Evolutionary conservation across 2,113 vertebrate species (phyloP).

Genomic region (Neotoma lepida): DNA sequence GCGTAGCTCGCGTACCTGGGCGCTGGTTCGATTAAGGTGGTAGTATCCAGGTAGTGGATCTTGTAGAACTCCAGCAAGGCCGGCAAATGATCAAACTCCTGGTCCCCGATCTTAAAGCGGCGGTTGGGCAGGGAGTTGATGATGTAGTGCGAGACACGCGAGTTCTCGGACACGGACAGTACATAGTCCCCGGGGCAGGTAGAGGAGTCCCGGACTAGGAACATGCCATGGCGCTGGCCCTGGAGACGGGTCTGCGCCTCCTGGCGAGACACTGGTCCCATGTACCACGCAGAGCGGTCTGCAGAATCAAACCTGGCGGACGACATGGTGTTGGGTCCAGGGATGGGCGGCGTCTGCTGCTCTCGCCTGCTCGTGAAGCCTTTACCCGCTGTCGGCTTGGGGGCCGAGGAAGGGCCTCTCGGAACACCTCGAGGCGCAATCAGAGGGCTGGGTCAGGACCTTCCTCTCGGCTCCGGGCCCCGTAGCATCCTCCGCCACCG

Average conservation of each 20-base stretch:
- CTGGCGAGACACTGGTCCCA: conserved; percentile 94
- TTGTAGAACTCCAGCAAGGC: conserved; percentile 99
- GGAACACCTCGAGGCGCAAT: conserved; percentile 25
- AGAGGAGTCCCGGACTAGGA: conserved; percentile 97
- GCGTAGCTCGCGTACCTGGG: conserved; percentile 89
- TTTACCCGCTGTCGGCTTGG: conserved; percentile 14
- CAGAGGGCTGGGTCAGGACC: conserved; percentile 42
- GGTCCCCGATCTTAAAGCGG: conserved; percentile 98
- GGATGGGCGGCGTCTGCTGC: conserved; percentile 46
- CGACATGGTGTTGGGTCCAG: conserved; percentile 80
- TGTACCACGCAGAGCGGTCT: conserved; percentile 97
- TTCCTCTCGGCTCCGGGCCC: conserved; percentile 44
- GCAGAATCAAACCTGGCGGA: conserved; percentile 95
- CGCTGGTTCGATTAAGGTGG: conserved; percentile 97
- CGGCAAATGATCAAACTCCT: conserved; percentile 96
- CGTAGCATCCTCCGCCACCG: conserved; percentile 75
- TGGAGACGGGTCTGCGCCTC: conserved; percentile 96
- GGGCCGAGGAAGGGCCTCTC: conserved; percentile 46
- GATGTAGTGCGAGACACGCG: conserved; percentile 99
- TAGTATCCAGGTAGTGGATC: conserved; percentile 99
- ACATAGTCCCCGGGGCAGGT: conserved; percentile 99
- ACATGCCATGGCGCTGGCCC: conserved; percentile 96
- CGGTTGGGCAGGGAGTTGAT: conserved; percentile 97
- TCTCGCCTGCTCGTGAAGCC: conserved; percentile 30
- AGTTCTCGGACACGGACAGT: conserved; percentile 98